Evolutionary conservation across 1,140 invertebrate genomes (phyloP), one percentile per base, ranked within the genome.

Genomic region (Gryllus bimaculatus): DNA sequence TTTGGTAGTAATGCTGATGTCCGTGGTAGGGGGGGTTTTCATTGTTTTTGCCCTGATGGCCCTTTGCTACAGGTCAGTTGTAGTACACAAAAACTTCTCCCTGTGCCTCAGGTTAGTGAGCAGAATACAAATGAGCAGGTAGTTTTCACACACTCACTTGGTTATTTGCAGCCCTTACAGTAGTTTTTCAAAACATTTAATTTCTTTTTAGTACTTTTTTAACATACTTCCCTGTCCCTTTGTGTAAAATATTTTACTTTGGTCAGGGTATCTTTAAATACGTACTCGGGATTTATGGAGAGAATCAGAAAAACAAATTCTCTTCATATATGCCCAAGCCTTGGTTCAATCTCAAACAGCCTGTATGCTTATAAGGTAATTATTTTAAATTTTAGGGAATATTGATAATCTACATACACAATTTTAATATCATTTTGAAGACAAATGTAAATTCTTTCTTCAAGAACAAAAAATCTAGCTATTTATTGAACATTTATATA

Each of bases 21-120:
- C 95, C 88, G 95, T 97, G 90, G 96, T 98, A 91, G 96, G 96
- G 90, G 95, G 95, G 90, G 95, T 98, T 90, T 97, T 98, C 92
- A 92, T 98, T 90, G 92, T 97, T 90, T 97, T 98, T 93, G 95
- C 96, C 89, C 92, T 97, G 89, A 95, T 97, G 92, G 96, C 96
- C 90, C 93, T 98, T 90, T 98, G 97, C 93, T 98, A 98, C 94
- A 96, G 96, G 94, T 96, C 94, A 95, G 94, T 96, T 91, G 94
- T 95, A 93, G 94, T 96, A 92, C 94, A 96, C 94, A 95, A 94
- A 94, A 96, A 95, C 93, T 94, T 95, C 94, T 95, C 93, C 91
- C 93, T 95, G 91, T 96, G 94, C 92, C 93, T 95, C 92, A 95
- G 94, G 94, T 95, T 95, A 95, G 94, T 95, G 92, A 92, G 91